Base-by-base conservation (phyloP, 2,888 invertebrate species). In the Morpho deidamia region DNA sequence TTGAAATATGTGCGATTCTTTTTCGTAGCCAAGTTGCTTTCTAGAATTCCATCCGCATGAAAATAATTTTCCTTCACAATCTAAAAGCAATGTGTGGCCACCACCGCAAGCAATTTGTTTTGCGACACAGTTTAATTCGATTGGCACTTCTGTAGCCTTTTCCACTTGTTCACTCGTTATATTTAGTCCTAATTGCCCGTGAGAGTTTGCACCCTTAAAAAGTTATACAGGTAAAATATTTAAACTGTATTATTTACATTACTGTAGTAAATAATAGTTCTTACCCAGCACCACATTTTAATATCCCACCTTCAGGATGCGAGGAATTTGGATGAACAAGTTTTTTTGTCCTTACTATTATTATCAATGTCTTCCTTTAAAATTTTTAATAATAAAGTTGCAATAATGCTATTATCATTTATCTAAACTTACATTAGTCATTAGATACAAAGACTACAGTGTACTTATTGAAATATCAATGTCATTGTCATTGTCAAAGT, bases 21-120 rank as follows among this genome's bases (percentile, higher is more conserved):
- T 79, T 37, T 91, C 80, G 38, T 83, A 71, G 7, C 94, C 95
- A 58, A 94, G 72, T 76, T 96, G 96, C 0, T 94, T 93, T 67
- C 92, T 94, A 63, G 91, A 92, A 75, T 96, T 96, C 93, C 94
- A 94, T 7, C 96, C 96, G 73, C 95, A 95, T 43, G 94, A 91
- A 70, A 92, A 95, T 33, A 96, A 83, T 55, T 89, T 90, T n/a
- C 95, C 95, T 55, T 90, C 83, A 42, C 81, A 81, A 66, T 94
- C 93, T 56, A 95, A 74, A 39, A 95, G 82, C 23, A 96, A 78
- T 2, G 94, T 92, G 75, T 96, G 96, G 0, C 95, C 95, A 11
- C 95, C 96, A 54, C 96, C 96, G 55, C 95, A 95, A 32, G 91
- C 87, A 60, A 96, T 93, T 65, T 91, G 89, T 59, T 90, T 89